These are phyloP conservation scores for Ceryle rudis DNA, from an alignment of 2,797 vertebrate species.

Conservation along the genomic window DNA sequence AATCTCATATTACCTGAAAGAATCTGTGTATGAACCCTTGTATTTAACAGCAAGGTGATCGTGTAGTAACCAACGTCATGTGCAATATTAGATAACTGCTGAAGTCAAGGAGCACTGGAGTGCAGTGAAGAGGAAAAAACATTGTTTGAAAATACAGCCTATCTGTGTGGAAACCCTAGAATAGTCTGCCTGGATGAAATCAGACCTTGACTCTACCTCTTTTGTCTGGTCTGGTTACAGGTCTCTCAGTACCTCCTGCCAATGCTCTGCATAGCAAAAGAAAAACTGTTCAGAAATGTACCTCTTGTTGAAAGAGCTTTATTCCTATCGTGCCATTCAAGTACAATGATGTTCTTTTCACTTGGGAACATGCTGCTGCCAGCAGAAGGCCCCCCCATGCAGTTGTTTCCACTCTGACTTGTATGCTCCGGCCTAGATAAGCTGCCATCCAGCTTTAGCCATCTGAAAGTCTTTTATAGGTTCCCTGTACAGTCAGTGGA, in stretches of 20 bases:
- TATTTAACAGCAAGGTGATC: neutral
- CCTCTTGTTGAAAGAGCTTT: constrained; percentile 8
- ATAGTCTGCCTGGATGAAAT: constrained; percentile 35
- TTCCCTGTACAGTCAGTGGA: neutral
- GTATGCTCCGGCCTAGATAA: neutral
- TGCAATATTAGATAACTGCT: constrained; percentile 7
- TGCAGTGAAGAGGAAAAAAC: constrained; percentile 7
- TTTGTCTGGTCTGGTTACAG: constrained; percentile 36
- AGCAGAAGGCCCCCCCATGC: constrained; percentile 1
- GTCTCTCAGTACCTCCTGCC: constrained; percentile 2
- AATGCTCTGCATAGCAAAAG: constrained; percentile 18
- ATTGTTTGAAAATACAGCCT: constrained; percentile 45
- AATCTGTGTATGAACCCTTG: neutral
- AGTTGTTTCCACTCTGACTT: neutral
- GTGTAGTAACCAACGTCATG: neutral
- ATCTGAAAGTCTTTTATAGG: neutral
- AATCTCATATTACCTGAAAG: neutral
- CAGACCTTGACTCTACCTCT: constrained; percentile 12
- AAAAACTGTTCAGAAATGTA: constrained; percentile 18
- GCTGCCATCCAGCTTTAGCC: neutral
- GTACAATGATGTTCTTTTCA: constrained; percentile 20
- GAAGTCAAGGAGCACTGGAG: constrained; percentile 3
- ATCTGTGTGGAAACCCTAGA: constrained; percentile 55
- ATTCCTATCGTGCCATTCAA: neutral
- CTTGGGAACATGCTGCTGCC: neutral